Percentiles rank a stretch among this genome's conserved stretches.
Evolutionary conservation across 2,113 vertebrate genomes (phyloP).

Genomic region (Phainopepla nitens): DNA sequence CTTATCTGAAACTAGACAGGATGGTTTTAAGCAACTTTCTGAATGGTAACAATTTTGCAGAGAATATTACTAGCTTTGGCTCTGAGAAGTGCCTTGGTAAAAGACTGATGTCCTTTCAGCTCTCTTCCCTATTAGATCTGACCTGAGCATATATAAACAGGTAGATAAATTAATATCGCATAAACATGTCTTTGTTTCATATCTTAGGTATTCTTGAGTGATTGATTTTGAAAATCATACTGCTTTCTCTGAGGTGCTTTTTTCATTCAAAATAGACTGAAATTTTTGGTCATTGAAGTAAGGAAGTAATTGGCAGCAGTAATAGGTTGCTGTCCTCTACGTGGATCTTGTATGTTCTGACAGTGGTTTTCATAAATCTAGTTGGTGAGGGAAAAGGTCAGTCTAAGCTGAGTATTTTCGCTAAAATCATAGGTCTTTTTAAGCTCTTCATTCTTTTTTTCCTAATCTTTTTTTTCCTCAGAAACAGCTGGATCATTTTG

Average conservation of each 20-base stretch:
- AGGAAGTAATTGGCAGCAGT: neutral
- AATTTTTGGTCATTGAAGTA: neutral
- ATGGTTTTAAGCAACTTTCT: neutral
- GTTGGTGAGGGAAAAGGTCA: neutral
- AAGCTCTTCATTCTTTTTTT: neutral
- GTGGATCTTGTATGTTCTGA: neutral
- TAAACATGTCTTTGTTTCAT: neutral
- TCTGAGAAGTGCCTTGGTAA: neutral
- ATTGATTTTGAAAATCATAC: neutral
- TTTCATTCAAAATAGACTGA: neutral
- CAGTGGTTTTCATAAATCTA: neutral
- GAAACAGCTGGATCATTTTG: neutral
- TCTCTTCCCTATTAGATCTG: neutral
- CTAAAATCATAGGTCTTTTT: neutral
- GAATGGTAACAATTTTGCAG: neutral
- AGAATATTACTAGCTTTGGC: neutral
- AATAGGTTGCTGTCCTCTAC: neutral
- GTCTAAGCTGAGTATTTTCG: neutral
- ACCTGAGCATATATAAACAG: neutral
- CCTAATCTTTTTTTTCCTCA: neutral
- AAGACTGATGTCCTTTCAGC: neutral
- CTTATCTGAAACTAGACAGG: neutral
- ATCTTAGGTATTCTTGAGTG: neutral
- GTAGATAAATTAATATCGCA: neutral
- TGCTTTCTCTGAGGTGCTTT: neutral